A percentile compares a stretch with the other conserved stretches of the same genome.
phyloP scores from a whole-genome alignment of 1,140 invertebrate species.

The Delia radicum region DNA sequence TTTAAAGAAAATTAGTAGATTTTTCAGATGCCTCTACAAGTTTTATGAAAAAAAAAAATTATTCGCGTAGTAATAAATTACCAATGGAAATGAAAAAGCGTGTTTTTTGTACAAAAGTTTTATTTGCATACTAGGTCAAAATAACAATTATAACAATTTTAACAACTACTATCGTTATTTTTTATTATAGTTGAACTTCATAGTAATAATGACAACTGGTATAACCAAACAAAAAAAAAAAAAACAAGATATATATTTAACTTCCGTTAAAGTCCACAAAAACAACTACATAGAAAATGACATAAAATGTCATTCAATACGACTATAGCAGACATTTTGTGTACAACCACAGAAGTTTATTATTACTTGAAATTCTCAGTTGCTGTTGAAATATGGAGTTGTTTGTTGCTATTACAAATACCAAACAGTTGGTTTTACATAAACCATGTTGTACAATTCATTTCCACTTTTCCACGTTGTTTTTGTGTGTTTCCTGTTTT shows the following conservation, averaged over 20 bases:
- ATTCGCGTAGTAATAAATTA: too few relatives aligned
- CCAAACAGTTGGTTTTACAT: too few relatives aligned
- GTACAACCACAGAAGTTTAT: not conserved
- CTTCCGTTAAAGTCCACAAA: not conserved
- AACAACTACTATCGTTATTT: not conserved
- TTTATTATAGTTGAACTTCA: not conserved
- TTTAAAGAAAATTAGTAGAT: too few relatives aligned
- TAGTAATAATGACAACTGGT: not conserved
- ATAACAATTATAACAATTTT: not conserved
- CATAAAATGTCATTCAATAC: not conserved
- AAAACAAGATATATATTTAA: not conserved
- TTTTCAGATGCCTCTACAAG: too few relatives aligned
- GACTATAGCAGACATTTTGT: not conserved
- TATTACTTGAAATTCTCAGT: not conserved
- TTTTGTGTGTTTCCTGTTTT: not conserved
- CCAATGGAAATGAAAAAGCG: too few relatives aligned
- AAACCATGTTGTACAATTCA: not conserved
- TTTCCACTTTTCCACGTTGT: not conserved
- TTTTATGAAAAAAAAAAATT: too few relatives aligned
- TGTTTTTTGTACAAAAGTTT: too few relatives aligned
- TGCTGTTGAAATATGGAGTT: not conserved
- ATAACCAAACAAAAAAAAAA: not conserved
- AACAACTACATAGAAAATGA: not conserved
- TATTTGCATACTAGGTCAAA: not conserved
- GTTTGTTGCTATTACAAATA: not conserved